A percentile compares a stretch with the other conserved stretches of the same genome.
phyloP scores from a whole-genome alignment of 2,113 vertebrate species.

The Hipposideros armiger region DNA sequence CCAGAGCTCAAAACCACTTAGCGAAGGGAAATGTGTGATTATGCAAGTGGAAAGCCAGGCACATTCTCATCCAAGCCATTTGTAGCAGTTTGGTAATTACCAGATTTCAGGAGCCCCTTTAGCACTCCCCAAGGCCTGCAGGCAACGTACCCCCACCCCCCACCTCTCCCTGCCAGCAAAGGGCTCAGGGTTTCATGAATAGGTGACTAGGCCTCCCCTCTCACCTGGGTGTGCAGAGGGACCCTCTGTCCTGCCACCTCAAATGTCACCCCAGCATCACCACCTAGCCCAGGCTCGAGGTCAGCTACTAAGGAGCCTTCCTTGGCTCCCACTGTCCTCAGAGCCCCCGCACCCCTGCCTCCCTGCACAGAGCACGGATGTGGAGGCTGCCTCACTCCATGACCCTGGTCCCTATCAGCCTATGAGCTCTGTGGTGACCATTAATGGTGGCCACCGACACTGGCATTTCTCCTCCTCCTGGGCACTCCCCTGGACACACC shows the following conservation, averaged over 20 bases:
- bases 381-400: rapidly evolving
- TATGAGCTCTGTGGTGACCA: background rate
- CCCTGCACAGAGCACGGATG: background rate
- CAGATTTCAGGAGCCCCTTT: background rate
- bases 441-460: background rate
- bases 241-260: background rate
- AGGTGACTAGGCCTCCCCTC: background rate
- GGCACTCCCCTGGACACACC: background rate
- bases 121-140: background rate
- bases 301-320: background rate
- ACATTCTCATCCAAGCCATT: background rate
- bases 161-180: background rate
- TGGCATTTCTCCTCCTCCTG: background rate
- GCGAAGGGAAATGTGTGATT: background rate
- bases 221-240: background rate
- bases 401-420: background rate
- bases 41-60: background rate
- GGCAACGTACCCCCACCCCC: background rate
- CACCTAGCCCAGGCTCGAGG: background rate
- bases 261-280: background rate
- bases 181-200: background rate
- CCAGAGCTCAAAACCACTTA: background rate
- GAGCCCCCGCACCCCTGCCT: background rate
- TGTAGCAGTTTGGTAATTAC: background rate
- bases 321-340: background rate